Evolutionary conservation across 2,888 invertebrate genomes (phyloP).

Genomic region (Myopa testacea): DNA sequence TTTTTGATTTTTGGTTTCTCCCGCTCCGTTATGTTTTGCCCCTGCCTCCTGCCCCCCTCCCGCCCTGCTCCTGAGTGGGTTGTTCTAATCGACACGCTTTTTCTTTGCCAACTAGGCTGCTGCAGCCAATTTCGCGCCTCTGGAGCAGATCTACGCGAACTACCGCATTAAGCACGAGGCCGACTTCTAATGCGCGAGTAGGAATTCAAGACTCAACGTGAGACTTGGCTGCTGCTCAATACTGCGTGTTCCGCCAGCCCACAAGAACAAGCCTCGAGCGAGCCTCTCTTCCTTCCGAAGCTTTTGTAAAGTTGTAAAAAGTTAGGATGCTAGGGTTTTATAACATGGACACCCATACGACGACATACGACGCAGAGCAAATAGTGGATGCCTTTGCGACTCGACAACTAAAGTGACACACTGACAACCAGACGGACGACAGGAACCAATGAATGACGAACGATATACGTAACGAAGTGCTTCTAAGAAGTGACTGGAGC

Average conservation of each 20-base stretch:
- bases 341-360: not conserved
- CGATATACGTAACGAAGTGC: constrained; percentile 40
- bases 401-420: no score
- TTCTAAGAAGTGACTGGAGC: constrained; percentile 48
- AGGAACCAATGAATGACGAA: constrained; percentile 6
- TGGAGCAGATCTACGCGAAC: constrained; percentile 65
- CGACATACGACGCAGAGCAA: not conserved
- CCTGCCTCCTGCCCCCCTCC: constrained; percentile 42
- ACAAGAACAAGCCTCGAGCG: not conserved
- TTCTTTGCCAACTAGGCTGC: constrained; percentile 26
- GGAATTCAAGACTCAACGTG: not conserved
- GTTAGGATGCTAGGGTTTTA: not conserved
- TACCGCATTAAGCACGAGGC: constrained; percentile 65
- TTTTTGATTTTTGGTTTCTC: constrained; percentile 8
- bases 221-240: not conserved
- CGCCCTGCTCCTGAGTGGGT: not conserved
- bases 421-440: not conserved
- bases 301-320: constrained; percentile 26
- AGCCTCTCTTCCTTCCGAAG: constrained; percentile 6
- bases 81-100: constrained; percentile 23
- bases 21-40: not conserved
- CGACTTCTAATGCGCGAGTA: constrained; percentile 56
- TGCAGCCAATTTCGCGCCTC: constrained; percentile 55
- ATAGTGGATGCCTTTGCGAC: not conserved
- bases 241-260: not conserved